Evolutionary conservation across 1,140 invertebrate species (phyloP), one percentile per base, ranked within the genome.

Genomic region (Neuroterus valhalla): DNA sequence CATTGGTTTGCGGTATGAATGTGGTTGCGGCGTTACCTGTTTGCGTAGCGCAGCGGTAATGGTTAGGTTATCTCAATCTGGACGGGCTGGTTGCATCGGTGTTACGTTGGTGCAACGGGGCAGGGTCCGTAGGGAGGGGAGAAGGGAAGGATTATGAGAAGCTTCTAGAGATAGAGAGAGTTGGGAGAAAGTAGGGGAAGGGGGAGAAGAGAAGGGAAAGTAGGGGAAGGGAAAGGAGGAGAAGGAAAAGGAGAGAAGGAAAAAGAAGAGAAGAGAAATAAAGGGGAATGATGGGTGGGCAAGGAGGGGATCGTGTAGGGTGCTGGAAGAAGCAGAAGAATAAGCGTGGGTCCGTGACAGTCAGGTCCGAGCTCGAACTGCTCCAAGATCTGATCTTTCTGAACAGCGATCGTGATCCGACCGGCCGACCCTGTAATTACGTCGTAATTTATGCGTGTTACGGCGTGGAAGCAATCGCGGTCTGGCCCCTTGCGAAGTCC

Each of bases 391-490:
- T 75, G 84, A 86, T 86, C 84, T 84, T 76, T 83, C 75, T 76
- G 78, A 82, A 76, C 83, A 77, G 73, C 77, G 82, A 87, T 88
- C 84, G 82, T 81, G 86, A 88, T 88, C 85, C 55, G 55, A 62
- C 55, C 55, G 55, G 78, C 79, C 84, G 74, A 75, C 82, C 85
- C 86, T 88, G 86, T 88, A 88, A 88, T 88, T 88, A 88, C 86
- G 85, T 87, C 86, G 86, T 88, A 87, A 87, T 88, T 88, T 88
- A 88, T 88, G 86, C 85, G 86, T 86, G 85, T 86, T 84, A 87
- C 85, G 85, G 81, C 86, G 83, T 77, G 74, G 81, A 78, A 46
- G 76, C 67, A 76, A 68, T 70, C 72, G 43, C 71, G 67, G 72
- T 68, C 66, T 71, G 31, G 19, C 42, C 31, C 52, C 21, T 62